phyloP scores from a whole-genome alignment of 2,888 invertebrate genomes.

The Aleiodes testaceus region DNA sequence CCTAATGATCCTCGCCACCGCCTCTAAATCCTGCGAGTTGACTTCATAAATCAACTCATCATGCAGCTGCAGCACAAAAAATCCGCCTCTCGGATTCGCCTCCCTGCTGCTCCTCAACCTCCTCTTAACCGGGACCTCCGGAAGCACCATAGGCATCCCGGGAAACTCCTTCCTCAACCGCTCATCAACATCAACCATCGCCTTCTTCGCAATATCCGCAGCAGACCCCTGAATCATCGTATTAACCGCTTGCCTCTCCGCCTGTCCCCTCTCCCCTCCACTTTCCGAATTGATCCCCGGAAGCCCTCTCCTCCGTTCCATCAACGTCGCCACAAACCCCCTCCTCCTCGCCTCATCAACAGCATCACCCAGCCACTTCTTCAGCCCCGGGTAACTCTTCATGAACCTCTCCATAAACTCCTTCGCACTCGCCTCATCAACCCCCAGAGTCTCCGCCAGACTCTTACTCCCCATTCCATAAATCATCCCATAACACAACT shows the following conservation, averaged over 20 bases:
- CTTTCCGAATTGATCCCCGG: slow-evolving; percentile 82
- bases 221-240: slow-evolving; percentile 97
- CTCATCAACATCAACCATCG: slow-evolving; percentile 86
- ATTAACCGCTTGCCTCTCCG: slow-evolving; percentile 97
- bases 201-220: slow-evolving; percentile 94
- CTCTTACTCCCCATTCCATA: slow-evolving; percentile 95
- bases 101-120: slow-evolving; percentile 59
- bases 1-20: slow-evolving; percentile 80
- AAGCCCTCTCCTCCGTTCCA: slow-evolving; percentile 85
- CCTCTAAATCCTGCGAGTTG: slow-evolving; percentile 75
- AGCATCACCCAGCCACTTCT: slow-evolving; percentile 77
- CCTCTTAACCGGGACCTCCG: slow-evolving; percentile 50
- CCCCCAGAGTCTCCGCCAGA: slow-evolving; percentile 85
- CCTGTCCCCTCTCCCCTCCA: slow-evolving; percentile 80
- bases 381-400: slow-evolving; percentile 82
- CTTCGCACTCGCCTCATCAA: slow-evolving; percentile 85
- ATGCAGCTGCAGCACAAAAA: slow-evolving; percentile 92
- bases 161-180: slow-evolving; percentile 74
- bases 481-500: slow-evolving; percentile 96
- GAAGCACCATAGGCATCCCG: slow-evolving; percentile 56
- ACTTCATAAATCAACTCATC: slow-evolving; percentile 97
- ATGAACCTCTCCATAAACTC: slow-evolving; percentile 88
- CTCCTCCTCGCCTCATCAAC: slow-evolving; percentile 79
- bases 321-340: slow-evolving; percentile 90
- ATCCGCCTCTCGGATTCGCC: slow-evolving; percentile 72